Base-by-base conservation (phyloP, 2,888 invertebrate genomes). In the Branchellion lobata region DNA sequence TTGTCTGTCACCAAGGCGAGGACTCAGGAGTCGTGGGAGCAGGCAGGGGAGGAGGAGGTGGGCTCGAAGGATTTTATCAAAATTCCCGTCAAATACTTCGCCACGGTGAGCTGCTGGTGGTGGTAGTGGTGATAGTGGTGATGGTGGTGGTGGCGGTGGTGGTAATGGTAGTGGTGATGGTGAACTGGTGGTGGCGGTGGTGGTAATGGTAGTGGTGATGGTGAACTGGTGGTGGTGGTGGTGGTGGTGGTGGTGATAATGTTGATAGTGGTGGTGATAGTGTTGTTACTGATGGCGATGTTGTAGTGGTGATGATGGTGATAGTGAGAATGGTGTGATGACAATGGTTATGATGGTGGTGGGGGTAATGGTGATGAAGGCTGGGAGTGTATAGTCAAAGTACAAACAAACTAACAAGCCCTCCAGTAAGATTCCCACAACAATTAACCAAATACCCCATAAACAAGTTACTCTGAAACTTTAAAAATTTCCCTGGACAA, bases 1-100 rank as follows among this genome's bases (percentile, higher is more conserved):
- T 61, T 71, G 11, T 57, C 47, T 14, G 71, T 34, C 21, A 57
- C 78, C 14, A 76, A 68, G 27, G 33, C 75, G 57, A 71, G 65
- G 53, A 47, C 68, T 31, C 29, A 8, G 2, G 69, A 77, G 1
- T 34, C 2, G 3, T 27, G 5, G 3, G 65, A 65, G 5, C n/a
- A n/a, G n/a, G 29, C 8, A n/a, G 5, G 69, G 2, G 34, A 29
- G 5, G 34, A 69, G 3, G 33, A 69, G 5, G 11, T n/a, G 27
- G 27, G 5, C 33, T 5, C 29, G 2, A 69, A 69, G 31, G 69
- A 69, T 3, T 33, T 69, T n/a, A n/a, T 69, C n/a, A 69, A 69
- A 69, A 29, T 69, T 18, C 29, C 69, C 69, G 31, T 29, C 31
- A 69, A 24, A 5, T 27, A 29, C 21, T 5, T 33, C 27, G 8